A percentile compares a stretch with the other conserved stretches of the same genome.
phyloP scores from a whole-genome alignment of 2,797 vertebrate genomes.

The Cirrhinus mrigala region DNA sequence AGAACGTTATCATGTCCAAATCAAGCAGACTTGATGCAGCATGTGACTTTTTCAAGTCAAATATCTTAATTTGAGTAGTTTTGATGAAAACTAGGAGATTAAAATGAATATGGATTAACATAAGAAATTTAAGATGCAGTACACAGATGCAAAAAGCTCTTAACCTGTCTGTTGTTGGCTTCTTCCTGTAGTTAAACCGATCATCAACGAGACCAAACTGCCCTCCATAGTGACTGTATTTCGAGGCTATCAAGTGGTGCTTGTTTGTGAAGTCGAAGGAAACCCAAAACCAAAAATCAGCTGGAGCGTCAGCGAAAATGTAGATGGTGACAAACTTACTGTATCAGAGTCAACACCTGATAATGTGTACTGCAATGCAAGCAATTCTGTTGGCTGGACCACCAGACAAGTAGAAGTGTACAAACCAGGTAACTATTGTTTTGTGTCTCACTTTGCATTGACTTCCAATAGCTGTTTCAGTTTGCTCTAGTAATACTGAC shows the following conservation, averaged over 20 bases:
- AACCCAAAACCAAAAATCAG: slow-evolving; percentile 68
- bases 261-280: slow-evolving; percentile 76
- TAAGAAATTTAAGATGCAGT: neutral
- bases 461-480: neutral
- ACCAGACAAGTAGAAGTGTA: slow-evolving; percentile 63
- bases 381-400: slow-evolving; percentile 52
- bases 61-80: neutral
- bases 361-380: slow-evolving; percentile 66
- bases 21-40: neutral
- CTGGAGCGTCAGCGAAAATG: slow-evolving; percentile 61
- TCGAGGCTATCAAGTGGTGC: slow-evolving; percentile 67
- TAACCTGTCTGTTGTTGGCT: neutral
- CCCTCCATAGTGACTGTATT: slow-evolving; percentile 67
- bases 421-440: slow-evolving; percentile 70
- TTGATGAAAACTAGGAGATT: neutral
- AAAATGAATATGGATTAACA: neutral
- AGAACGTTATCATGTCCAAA: neutral
- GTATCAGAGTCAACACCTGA: slow-evolving; percentile 53
- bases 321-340: slow-evolving; percentile 22
- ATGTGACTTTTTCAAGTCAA: neutral
- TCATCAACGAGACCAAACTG: slow-evolving; percentile 71
- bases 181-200: slow-evolving; percentile 70
- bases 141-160: neutral
- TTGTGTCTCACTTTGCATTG: neutral
- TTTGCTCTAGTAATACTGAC: neutral